Evolutionary conservation across 1,140 invertebrate species (phyloP).

Genomic region (Scaptodrosophila lebanonensis): DNA sequence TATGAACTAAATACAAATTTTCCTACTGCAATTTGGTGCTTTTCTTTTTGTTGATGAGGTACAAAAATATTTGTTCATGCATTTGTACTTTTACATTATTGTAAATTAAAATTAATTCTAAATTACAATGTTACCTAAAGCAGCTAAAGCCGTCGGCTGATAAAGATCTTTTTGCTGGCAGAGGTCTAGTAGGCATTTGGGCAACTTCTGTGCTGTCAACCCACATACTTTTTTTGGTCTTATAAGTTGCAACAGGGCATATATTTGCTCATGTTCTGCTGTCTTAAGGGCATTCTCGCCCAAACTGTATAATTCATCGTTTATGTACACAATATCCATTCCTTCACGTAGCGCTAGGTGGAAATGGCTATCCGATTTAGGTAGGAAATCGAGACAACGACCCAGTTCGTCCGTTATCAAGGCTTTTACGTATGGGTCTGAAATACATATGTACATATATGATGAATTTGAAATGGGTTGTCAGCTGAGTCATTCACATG

Average conservation of each 20-base stretch:
- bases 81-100: not conserved
- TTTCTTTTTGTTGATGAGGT: no score
- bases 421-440: slow-evolving; percentile 23
- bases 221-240: slow-evolving; percentile 38
- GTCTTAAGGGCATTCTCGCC: not conserved
- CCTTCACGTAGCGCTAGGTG: slow-evolving; percentile 13
- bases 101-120: no score
- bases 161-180: slow-evolving; percentile 3
- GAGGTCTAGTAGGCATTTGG: slow-evolving; percentile 35
- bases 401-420: slow-evolving; percentile 35
- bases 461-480: not conserved
- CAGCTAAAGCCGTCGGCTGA: not conserved
- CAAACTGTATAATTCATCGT: slow-evolving; percentile 17
- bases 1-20: slow-evolving; percentile 55
- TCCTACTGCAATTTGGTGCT: slow-evolving; percentile 6
- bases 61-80: not conserved
- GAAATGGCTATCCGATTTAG: slow-evolving; percentile 26
- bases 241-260: slow-evolving; percentile 29
- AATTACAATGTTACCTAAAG: no score
- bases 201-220: slow-evolving; percentile 19
- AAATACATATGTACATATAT: not conserved
- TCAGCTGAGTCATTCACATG: no score
- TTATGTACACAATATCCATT: slow-evolving; percentile 47
- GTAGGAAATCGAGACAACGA: slow-evolving; percentile 35
- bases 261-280: slow-evolving; percentile 26